Evolutionary conservation across 2,888 invertebrate species (phyloP).

Genomic region (Cancer borealis): DNA sequence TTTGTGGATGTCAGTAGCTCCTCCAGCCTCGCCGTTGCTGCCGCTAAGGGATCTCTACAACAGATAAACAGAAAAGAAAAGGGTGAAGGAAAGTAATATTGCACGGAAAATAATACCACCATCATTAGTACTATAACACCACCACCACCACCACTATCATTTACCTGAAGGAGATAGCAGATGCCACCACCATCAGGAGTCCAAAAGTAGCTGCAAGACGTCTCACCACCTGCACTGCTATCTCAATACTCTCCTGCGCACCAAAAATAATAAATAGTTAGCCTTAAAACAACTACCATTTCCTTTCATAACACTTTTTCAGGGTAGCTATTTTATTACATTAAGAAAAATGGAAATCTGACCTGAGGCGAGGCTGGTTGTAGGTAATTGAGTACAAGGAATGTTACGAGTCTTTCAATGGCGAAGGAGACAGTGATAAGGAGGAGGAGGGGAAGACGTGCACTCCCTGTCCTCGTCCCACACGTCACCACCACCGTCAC

Average conservation of each 20-base stretch:
- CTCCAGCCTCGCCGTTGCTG: not conserved
- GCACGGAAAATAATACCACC: too few species aligned
- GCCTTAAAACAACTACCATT: not conserved
- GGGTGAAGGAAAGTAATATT: not conserved
- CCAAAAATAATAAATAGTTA: too few species aligned
- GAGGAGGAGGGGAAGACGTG: constrained; percentile 47
- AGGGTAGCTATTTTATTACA: not conserved
- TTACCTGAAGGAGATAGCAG: not conserved
- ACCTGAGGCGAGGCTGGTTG: constrained; percentile 26
- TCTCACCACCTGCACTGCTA: not conserved
- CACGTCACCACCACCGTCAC: constrained; percentile 48
- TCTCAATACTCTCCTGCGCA: not conserved
- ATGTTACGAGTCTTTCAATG: constrained; percentile 36
- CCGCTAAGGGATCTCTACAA: not conserved
- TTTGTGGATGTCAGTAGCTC: not conserved
- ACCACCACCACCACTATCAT: constrained; percentile 5
- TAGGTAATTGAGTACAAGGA: not conserved
- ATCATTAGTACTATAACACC: not conserved
- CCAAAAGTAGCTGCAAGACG: not conserved
- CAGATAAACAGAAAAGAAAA: not conserved
- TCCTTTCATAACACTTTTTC: not conserved
- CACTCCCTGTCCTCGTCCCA: not conserved
- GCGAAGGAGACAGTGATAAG: constrained; percentile 30
- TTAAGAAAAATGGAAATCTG: not conserved
- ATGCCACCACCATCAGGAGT: not conserved